phyloP scores from a whole-genome alignment of 2,113 vertebrate species.

The Hippocampus zosterae region DNA sequence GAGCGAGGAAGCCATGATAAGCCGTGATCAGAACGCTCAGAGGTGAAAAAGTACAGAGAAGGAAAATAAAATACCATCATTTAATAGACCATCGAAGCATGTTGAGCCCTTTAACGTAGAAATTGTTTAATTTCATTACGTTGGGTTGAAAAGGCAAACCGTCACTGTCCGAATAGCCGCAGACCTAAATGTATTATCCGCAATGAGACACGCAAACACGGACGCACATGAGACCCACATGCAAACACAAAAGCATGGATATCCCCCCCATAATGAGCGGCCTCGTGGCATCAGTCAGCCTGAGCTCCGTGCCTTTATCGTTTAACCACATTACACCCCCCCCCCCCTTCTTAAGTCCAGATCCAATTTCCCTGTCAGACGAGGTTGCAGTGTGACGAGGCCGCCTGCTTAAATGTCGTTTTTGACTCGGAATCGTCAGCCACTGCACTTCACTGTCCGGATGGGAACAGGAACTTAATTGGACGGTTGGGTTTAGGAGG shows the following conservation, averaged over 20 bases:
- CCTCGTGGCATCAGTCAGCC: constrained; percentile 56
- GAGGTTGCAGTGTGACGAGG: constrained; percentile 27
- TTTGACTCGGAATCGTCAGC: constrained; percentile 27
- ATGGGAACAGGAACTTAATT: constrained; percentile 51
- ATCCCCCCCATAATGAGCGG: constrained; percentile 57
- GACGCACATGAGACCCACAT: not conserved
- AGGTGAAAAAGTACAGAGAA: not conserved
- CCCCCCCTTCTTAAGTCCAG: constrained; percentile 48
- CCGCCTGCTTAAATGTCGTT: constrained; percentile 34
- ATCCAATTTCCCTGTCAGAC: constrained; percentile 67
- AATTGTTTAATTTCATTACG: not conserved
- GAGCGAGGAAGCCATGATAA: not conserved
- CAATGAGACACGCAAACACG: not conserved
- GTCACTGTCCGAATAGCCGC: not conserved
- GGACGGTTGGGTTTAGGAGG: constrained; percentile 24
- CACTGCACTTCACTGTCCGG: constrained; percentile 20
- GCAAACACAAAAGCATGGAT: constrained; percentile 8
- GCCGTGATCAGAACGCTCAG: not conserved
- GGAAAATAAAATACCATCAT: not conserved
- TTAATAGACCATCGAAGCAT: not conserved
- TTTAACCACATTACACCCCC: constrained; percentile 62
- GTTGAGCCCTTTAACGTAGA: not conserved
- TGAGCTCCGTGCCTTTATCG: constrained; percentile 55
- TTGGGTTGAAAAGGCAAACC: not conserved
- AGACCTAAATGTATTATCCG: not conserved